phyloP scores from a whole-genome alignment of 2,888 invertebrate species.

The Stegana nigrithorax region DNA sequence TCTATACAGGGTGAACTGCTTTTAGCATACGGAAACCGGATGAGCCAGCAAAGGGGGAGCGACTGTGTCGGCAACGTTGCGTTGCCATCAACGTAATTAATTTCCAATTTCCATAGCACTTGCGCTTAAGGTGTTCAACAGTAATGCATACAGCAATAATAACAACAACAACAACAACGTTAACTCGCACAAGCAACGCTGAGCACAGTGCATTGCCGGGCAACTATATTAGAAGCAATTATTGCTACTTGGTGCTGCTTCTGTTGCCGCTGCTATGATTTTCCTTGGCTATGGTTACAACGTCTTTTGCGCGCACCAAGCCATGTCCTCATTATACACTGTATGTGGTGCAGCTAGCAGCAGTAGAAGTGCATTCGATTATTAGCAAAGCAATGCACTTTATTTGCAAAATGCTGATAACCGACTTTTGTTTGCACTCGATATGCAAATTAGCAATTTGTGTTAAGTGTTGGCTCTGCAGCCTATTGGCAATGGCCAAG shows the following conservation, averaged over 20 bases:
- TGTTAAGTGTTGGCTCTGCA: too few species aligned
- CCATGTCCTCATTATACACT: too few species aligned
- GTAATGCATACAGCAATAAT: background rate
- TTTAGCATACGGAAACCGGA: slow-evolving; percentile 10
- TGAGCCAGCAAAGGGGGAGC: background rate
- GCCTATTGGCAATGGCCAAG: too few species aligned
- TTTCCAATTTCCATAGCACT: slow-evolving; percentile 5
- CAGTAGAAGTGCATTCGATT: background rate
- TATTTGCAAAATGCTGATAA: background rate
- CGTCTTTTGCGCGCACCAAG: background rate
- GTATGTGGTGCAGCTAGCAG: background rate
- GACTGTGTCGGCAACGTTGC: background rate
- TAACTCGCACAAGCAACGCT: background rate
- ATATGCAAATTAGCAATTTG: slow-evolving; percentile 7
- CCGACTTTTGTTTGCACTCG: slow-evolving; percentile 4
- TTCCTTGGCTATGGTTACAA: background rate
- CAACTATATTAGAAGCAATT: slow-evolving; percentile 6
- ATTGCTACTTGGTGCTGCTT: background rate
- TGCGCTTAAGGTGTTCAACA: background rate
- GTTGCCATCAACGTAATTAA: slow-evolving; percentile 9
- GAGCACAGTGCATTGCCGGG: background rate
- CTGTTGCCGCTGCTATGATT: background rate
- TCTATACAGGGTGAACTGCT: background rate
- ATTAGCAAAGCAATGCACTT: background rate
- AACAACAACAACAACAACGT: background rate